Evolutionary conservation across 2,797 vertebrate species (phyloP).

Genomic region (Acanthornis magna): DNA sequence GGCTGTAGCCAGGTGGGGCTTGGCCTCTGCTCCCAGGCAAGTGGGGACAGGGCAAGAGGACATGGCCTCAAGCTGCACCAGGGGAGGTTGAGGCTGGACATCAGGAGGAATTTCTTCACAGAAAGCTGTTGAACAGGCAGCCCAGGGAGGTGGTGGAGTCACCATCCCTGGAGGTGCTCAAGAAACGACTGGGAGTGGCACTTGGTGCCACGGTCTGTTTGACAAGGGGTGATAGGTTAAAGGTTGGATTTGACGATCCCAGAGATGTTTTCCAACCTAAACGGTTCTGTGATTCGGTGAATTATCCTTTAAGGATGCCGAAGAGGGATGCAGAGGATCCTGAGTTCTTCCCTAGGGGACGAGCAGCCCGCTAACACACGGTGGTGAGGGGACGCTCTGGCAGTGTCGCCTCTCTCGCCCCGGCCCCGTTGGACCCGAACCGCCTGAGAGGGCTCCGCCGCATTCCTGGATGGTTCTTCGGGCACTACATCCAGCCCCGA

Average conservation of each 20-base stretch:
- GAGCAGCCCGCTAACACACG: background rate
- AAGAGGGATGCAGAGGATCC: background rate
- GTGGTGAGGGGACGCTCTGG: rapidly evolving
- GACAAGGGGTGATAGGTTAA: background rate
- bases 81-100: background rate
- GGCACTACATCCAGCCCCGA: background rate
- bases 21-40: no score
- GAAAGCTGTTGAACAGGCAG: background rate
- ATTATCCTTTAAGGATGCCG: background rate
- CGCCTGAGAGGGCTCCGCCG: no score
- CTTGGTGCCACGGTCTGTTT: background rate
- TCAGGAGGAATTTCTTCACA: background rate
- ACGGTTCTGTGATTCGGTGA: background rate
- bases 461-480: background rate
- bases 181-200: background rate
- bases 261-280: background rate
- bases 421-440: background rate
- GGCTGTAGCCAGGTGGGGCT: background rate
- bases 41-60: background rate
- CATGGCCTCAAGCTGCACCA: background rate
- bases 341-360: background rate
- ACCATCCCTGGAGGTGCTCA: background rate
- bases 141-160: background rate
- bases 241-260: background rate
- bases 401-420: no score